Base-by-base conservation (phyloP, 1,140 invertebrate species). In the Drosophila prosaltans region DNA sequence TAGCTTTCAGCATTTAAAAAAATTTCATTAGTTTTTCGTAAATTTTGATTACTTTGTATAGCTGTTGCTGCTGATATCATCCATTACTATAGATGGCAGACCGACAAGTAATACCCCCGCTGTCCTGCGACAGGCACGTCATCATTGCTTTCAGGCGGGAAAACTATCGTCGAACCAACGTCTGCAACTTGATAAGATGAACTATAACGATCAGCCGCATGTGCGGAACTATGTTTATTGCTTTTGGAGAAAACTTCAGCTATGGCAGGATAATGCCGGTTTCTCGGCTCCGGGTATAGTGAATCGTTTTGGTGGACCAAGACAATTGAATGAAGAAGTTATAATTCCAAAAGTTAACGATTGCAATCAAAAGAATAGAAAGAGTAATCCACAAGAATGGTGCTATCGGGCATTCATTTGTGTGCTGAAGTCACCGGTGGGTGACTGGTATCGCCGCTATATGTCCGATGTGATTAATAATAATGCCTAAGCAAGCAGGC, bases 381-480 rank as follows among this genome's bases (percentile, higher is more conserved):
- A 21, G 2, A 39, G 60, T 21, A 16, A 21, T 9, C 9, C 62
- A 2, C 21, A 5, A 1, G 43, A 55, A 6, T 71, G 72, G 63
- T 78, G 75, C 32, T 78, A 75, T 41, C 28, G 24, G 2, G 72
- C 63, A 1, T 78, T 78, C 8, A 43, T n/a, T 1, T 78, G 75
- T 30, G 72, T 78, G 11, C 39, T 78, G 30, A 28, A 28, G 6
- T 71, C 72, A 2, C 26, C 67, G 0, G 75, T 78, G 36, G 75
- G 75, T 24, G 51, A 61, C 16, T 78, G 75, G 72, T 78, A 57
- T 54, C 63, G 75, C 2, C 51, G 54, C 2, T 64, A 74, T 40
- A 74, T 78, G 64, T 40, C 48, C 30, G 72, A 78, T 30, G 67
- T 78, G 1, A 74, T 78, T 21, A 78, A 78, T 55, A 67, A 64